phyloP scores from a whole-genome alignment of 2,113 vertebrate species.

The Antigone vipio region DNA sequence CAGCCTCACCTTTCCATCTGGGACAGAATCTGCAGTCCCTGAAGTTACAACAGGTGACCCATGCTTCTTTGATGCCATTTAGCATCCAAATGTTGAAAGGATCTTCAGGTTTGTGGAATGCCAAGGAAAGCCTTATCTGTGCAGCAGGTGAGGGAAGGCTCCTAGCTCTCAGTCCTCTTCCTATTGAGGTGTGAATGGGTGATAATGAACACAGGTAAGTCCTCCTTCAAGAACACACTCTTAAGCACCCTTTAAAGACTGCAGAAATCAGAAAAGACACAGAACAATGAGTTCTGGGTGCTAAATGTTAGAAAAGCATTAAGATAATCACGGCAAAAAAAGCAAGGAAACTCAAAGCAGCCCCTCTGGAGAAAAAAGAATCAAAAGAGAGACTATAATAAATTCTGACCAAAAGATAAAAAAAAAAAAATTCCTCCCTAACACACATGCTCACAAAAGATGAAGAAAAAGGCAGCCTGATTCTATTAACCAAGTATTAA shows the following conservation, averaged over 20 bases:
- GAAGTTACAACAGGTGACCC: neutral
- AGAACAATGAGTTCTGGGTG: neutral
- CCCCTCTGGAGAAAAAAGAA: neutral
- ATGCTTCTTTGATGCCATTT: neutral
- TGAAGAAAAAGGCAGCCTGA: slow-evolving; percentile 36
- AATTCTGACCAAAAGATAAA: slow-evolving; percentile 19
- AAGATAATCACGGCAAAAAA: neutral
- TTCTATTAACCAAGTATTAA: slow-evolving; percentile 63
- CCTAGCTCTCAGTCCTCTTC: neutral
- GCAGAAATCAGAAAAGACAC: neutral
- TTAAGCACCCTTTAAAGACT: neutral
- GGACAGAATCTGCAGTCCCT: neutral
- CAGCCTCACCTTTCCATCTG: neutral
- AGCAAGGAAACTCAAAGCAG: neutral
- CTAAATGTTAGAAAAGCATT: neutral
- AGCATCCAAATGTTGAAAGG: neutral
- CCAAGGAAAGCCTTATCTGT: neutral
- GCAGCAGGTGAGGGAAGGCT: neutral
- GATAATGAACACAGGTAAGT: neutral
- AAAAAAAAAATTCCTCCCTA: neutral
- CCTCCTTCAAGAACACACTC: neutral
- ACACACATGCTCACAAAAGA: slow-evolving; percentile 46
- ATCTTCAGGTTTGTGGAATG: neutral
- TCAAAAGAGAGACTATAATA: neutral
- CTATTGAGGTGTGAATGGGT: neutral